A percentile compares a stretch with the other conserved stretches of the same genome.
These are phyloP conservation scores for Caenorhabditis sp. DNA, from an alignment of 2,888 invertebrate species.

Conservation along the genomic window DNA sequence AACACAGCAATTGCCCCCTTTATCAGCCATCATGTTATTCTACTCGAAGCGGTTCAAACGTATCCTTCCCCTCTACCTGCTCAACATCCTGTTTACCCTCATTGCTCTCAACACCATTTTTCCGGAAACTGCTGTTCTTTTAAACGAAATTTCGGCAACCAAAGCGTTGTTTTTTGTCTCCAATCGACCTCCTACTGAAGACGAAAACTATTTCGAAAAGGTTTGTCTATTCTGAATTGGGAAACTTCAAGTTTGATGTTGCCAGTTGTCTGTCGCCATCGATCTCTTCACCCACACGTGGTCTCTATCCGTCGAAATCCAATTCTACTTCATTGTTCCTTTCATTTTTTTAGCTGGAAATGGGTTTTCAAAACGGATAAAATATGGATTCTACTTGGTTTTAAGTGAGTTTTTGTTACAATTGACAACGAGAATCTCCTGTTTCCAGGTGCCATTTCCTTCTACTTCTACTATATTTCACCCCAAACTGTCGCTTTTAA, in stretches of 20 bases:
- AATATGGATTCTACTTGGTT: constrained; percentile 26
- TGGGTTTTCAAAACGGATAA: background rate
- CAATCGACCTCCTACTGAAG: constrained; percentile 43
- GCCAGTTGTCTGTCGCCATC: constrained; percentile 56
- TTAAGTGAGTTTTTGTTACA: constrained; percentile 31
- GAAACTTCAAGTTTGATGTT: constrained; percentile 18
- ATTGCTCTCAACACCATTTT: constrained; percentile 38
- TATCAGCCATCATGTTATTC: constrained; percentile 12
- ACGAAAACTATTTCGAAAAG: constrained; percentile 51
- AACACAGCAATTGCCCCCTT: constrained; percentile 1
- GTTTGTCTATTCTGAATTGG: background rate
- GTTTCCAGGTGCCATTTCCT: background rate
- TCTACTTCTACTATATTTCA: constrained; percentile 4
- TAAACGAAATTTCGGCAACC: constrained; percentile 28
- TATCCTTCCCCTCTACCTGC: constrained; percentile 43
- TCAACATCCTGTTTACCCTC: constrained; percentile 22
- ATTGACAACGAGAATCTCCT: no score
- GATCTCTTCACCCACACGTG: constrained; percentile 73
- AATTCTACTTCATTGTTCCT: constrained; percentile 71
- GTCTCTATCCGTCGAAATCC: constrained; percentile 72
- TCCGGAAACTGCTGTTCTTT: constrained; percentile 4
- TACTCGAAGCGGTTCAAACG: constrained; percentile 45
- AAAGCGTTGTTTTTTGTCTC: constrained; percentile 41
- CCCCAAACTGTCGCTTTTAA: constrained; percentile 31
- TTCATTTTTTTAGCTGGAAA: constrained; percentile 50